Evolutionary conservation across 2,888 invertebrate species (phyloP), one percentile per base, ranked within the genome.

Genomic region (Andrena hattorfiana): DNA sequence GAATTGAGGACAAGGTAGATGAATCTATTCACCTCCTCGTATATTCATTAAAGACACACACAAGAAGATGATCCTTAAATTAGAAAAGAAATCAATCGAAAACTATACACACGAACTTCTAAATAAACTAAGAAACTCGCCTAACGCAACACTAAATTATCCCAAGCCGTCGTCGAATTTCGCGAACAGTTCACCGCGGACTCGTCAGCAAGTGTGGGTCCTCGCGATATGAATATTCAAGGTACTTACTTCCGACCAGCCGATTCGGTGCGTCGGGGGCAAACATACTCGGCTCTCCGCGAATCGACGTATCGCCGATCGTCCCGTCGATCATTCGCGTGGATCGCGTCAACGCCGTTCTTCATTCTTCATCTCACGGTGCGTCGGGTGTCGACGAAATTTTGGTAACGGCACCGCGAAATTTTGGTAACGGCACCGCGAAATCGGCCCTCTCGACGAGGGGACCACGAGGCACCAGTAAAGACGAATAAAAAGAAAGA

Each of bases 211-310:
- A 42, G 20, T 7, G 23, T 10, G 23, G 54, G 20, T 60, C 30
- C 3, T 13, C 1, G 16, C 23, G 30, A 59, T 23, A 70, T 83
- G 64, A 74, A 78, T 82, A 78, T 78, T 78, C 68, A 68, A 59
- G 51, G 6, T 51, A 67, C 82, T 82, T 74, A 83, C 83, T 75
- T 84, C 82, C 83, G 78, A 49, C 28, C 74, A 66, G 70, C 20
- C 74, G 49, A 78, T 64, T 69, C 78, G 66, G 54, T 26, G 59
- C 20, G 74, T 35, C 67, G 71, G 63, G 59, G 32, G 71, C 54
- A 54, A 68, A 78, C 63, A 72, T 75, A 63, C 56, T 82, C 70
- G 75, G 35, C 30, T 10, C 48, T 62, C 28, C 48, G 28, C 35
- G 35, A 26, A 64, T 28, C 30, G 54, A 48, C 63, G 71, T 71